Conservation (phyloP, 2,797 vertebrate genomes). For the Onychomys torridus region DNA sequence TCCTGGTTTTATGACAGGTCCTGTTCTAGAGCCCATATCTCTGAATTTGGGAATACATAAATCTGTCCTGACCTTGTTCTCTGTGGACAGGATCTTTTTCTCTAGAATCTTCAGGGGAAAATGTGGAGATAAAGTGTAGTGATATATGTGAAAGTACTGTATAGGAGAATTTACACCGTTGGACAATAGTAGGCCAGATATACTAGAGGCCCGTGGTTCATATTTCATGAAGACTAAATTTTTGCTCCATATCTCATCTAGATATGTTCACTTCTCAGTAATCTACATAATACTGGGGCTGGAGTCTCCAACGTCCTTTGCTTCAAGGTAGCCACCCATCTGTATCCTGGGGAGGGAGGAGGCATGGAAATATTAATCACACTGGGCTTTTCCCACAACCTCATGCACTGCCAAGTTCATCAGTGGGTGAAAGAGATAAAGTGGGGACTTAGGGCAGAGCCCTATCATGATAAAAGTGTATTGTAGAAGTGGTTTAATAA, state of each 20-base stretch:
- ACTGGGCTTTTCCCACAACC: slow-evolving; percentile 55
- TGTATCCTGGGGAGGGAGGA: neutral
- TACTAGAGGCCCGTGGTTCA: neutral
- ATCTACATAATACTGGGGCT: neutral
- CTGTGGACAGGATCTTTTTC: neutral
- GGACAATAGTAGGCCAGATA: neutral
- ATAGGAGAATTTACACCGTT: neutral
- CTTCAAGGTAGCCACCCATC: neutral
- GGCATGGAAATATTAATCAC: slow-evolving; percentile 58
- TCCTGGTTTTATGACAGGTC: neutral
- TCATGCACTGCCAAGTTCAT: neutral
- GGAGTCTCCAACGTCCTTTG: neutral
- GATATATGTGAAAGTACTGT: neutral
- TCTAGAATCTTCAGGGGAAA: slow-evolving; percentile 1
- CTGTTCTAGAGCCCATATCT: neutral
- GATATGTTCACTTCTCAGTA: neutral
- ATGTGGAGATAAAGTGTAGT: neutral
- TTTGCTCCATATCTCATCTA: neutral
- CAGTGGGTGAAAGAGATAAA: neutral
- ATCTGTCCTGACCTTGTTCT: neutral
- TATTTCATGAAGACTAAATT: neutral
- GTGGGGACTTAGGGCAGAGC: neutral
- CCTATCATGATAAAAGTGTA: neutral
- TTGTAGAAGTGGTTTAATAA: neutral
- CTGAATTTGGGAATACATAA: neutral